Conservation (phyloP, 2,888 invertebrate genomes). For the Sceliomorpha sp. region DNA sequence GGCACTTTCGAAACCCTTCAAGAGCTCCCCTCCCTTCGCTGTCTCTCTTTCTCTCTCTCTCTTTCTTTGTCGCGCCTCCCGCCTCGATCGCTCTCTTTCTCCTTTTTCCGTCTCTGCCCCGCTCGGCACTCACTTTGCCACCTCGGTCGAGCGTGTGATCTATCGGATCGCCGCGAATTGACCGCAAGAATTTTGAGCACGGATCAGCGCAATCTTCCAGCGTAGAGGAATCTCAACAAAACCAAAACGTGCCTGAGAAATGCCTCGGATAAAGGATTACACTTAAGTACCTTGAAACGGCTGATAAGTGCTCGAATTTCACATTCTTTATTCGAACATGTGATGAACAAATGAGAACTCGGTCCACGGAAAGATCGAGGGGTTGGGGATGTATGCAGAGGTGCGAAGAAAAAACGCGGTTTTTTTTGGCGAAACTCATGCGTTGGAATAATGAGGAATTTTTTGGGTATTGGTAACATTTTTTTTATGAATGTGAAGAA, state of each 20-base stretch:
- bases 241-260: conserved; percentile 29
- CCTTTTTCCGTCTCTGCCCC: no score
- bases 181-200: conserved; percentile 51
- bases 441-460: no score
- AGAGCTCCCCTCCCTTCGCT: conserved; percentile 16
- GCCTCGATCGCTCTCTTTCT: conserved; percentile 12
- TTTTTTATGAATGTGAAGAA: no score
- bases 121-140: conserved; percentile 42
- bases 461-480: no score
- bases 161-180: conserved; percentile 54
- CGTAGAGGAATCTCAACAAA: conserved; percentile 42
- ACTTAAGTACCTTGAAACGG: conserved; percentile 12
- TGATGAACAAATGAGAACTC: no score
- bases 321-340: not conserved
- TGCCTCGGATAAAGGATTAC: conserved; percentile 6
- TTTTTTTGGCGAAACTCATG: no score
- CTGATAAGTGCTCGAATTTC: conserved; percentile 11
- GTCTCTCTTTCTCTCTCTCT: conserved; percentile 1
- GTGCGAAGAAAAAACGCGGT: no score
- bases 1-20: conserved; percentile 34
- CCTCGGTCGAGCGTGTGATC: conserved; percentile 56
- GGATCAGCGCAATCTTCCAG: conserved; percentile 43
- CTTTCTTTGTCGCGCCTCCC: conserved; percentile 1
- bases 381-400: no score
- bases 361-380: no score